phyloP scores from a whole-genome alignment of 2,797 vertebrate genomes.

The Potorous gilbertii region DNA sequence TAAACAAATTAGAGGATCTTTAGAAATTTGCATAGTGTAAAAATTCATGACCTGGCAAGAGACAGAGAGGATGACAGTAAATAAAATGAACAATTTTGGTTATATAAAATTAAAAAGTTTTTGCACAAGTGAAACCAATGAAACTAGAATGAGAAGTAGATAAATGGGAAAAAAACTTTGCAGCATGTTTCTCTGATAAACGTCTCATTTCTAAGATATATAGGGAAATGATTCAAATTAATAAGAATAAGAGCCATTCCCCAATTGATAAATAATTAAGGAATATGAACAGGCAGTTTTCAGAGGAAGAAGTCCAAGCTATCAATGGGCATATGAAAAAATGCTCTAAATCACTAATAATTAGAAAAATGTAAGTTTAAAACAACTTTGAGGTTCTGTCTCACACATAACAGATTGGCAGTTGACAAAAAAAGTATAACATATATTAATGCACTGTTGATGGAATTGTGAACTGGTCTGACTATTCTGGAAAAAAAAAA shows the following conservation, averaged over 20 bases:
- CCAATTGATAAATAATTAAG: neutral
- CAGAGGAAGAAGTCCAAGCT: neutral
- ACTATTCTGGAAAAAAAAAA: neutral
- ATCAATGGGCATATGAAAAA: neutral
- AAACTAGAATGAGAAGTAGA: neutral
- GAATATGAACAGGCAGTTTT: neutral
- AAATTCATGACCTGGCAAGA: neutral
- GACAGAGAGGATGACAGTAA: neutral
- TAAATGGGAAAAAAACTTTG: neutral
- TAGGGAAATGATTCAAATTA: neutral
- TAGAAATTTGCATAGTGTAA: neutral
- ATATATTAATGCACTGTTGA: neutral
- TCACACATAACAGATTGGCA: neutral
- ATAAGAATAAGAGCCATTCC: neutral
- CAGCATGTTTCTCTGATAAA: neutral
- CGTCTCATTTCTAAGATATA: neutral
- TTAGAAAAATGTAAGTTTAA: neutral
- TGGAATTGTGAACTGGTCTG: neutral
- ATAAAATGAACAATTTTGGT: neutral
- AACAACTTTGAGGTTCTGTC: neutral
- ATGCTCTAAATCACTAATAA: neutral
- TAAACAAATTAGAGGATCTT: too few species aligned
- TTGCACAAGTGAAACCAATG: neutral
- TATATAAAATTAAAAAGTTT: neutral
- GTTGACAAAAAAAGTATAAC: neutral